Evolutionary conservation across 1,140 invertebrate species (phyloP).

Genomic region (Zeugodacus cucurbitae): DNA sequence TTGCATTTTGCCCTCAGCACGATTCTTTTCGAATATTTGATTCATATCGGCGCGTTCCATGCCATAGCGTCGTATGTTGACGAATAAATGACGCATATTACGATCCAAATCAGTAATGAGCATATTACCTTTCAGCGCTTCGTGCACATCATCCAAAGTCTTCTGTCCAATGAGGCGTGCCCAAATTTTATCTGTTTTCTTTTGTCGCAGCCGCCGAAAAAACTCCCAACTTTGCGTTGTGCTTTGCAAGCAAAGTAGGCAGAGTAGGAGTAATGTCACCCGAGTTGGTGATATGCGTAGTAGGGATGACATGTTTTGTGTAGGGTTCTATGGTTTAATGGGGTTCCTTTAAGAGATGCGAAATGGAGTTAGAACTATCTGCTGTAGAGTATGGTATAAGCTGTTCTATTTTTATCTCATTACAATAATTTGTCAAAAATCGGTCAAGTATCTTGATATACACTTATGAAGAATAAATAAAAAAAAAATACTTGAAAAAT

Average conservation of each 20-base stretch:
- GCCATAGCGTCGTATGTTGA: not conserved
- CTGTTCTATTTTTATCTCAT: too few relatives aligned
- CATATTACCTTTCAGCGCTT: slow-evolving; percentile 17
- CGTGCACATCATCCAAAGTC: not conserved
- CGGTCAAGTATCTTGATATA: too few relatives aligned
- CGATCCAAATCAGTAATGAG: slow-evolving; percentile 42
- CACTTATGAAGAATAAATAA: too few relatives aligned
- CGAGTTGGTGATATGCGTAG: not conserved
- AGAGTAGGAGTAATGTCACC: not conserved
- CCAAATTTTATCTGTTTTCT: not conserved
- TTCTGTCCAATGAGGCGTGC: not conserved
- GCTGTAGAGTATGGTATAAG: too few relatives aligned
- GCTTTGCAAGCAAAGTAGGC: not conserved
- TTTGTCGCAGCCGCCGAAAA: not conserved
- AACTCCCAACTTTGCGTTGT: not conserved
- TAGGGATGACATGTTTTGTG: not conserved
- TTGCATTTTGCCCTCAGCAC: slow-evolving; percentile 54
- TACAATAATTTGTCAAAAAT: too few relatives aligned
- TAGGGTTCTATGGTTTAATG: not conserved
- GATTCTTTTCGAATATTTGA: not conserved
- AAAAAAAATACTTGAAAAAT: too few relatives aligned
- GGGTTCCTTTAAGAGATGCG: too few relatives aligned
- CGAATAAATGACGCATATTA: slow-evolving; percentile 9
- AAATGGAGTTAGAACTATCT: too few relatives aligned
- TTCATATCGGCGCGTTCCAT: slow-evolving; percentile 29